phyloP scores from a whole-genome alignment of 2,113 vertebrate genomes.

The Burhinus oedicnemus region DNA sequence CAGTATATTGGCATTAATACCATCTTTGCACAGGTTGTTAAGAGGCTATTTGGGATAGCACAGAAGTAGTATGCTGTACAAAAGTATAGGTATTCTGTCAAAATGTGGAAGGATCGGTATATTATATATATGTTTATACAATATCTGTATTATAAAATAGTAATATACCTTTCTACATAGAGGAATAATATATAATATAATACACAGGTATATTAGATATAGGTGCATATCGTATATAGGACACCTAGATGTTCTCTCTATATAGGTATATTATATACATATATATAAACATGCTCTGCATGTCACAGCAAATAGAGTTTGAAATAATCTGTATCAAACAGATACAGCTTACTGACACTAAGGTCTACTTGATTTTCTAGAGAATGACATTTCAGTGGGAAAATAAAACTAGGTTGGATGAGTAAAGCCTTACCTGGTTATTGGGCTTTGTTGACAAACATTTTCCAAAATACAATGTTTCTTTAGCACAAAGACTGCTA shows the following conservation, averaged over 20 bases:
- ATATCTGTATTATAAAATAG: background rate
- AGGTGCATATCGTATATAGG: background rate
- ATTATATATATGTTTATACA: background rate
- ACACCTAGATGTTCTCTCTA: background rate
- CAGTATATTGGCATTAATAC: background rate
- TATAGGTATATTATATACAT: background rate
- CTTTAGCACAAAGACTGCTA: constrained; percentile 93
- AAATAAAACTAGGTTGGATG: background rate
- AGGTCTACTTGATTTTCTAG: background rate
- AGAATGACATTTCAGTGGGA: background rate
- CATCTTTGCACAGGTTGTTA: background rate
- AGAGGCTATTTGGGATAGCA: background rate
- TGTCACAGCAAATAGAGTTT: background rate
- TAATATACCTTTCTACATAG: background rate
- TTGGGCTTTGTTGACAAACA: constrained; percentile 90
- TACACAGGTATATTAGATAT: background rate
- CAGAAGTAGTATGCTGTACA: background rate
- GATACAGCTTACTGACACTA: background rate
- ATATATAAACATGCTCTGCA: background rate
- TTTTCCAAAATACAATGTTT: constrained; percentile 93
- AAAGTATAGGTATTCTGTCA: background rate
- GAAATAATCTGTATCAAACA: background rate
- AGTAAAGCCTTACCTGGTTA: constrained; percentile 84
- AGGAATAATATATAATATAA: background rate
- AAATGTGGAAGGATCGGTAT: background rate